phyloP scores from a whole-genome alignment of 2,113 vertebrate genomes.

The Silurus asotus region DNA sequence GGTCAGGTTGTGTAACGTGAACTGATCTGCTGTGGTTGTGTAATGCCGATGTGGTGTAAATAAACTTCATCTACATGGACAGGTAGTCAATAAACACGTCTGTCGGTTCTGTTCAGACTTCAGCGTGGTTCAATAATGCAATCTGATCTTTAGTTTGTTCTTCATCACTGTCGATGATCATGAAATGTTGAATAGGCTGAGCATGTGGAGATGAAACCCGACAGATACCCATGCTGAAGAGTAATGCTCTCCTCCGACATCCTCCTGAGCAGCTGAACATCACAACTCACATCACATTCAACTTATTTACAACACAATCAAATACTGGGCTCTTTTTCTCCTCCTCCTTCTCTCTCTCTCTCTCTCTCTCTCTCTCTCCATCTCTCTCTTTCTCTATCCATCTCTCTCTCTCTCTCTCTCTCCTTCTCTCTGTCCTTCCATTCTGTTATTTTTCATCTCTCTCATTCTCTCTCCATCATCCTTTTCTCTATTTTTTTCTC shows the following conservation, averaged over 20 bases:
- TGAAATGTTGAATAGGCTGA: background rate
- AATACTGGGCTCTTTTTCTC: no score
- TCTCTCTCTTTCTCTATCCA: background rate
- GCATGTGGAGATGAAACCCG: background rate
- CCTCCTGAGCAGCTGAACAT: background rate
- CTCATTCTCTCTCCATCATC: background rate
- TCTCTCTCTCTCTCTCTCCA: background rate
- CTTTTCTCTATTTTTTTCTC: background rate
- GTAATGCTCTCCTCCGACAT: background rate
- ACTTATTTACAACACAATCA: no score
- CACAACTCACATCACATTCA: no score
- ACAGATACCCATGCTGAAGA: background rate
- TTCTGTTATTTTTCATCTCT: background rate
- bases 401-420: background rate
- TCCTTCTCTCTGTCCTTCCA: background rate
- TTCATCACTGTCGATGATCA: background rate
- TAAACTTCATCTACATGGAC: slow-evolving; percentile 8
- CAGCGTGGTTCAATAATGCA: background rate
- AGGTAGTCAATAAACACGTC: background rate
- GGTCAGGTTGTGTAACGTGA: background rate
- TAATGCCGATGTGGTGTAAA: slow-evolving; percentile 3
- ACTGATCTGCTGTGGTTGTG: background rate
- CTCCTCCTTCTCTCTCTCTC: background rate
- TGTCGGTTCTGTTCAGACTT: slow-evolving; percentile 1
- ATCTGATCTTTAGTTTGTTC: slow-evolving; percentile 7